Evolutionary conservation across 2,113 vertebrate species (phyloP).

Genomic region (Gopherus flavomarginatus): DNA sequence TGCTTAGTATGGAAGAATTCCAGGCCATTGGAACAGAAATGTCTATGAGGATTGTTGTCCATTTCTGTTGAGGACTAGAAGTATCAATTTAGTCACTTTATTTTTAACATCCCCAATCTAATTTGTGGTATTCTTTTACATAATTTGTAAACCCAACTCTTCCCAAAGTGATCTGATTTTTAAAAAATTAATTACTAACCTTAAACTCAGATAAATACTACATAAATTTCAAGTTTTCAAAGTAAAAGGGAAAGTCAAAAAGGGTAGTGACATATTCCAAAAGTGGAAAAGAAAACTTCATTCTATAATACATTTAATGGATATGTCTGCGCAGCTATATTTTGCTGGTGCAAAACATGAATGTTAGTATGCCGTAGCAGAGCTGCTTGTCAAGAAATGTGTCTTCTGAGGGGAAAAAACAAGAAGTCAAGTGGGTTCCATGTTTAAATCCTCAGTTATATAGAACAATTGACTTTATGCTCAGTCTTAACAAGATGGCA

Average conservation of each 20-base stretch:
- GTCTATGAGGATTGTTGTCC: neutral
- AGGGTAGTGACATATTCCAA: neutral
- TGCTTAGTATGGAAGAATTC: neutral
- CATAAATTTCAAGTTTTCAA: constrained; percentile 27
- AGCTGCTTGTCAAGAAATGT: constrained; percentile 76
- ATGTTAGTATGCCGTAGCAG: constrained; percentile 3
- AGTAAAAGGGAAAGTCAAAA: constrained; percentile 21
- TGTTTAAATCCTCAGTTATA: constrained; percentile 61
- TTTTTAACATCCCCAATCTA: neutral
- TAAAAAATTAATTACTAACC: neutral
- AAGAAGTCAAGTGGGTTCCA: constrained; percentile 35
- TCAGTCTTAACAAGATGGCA: constrained; percentile 29
- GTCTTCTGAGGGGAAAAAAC: constrained; percentile 72
- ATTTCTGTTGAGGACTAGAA: neutral
- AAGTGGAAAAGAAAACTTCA: neutral
- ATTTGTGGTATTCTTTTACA: constrained; percentile 30
- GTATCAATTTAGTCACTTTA: neutral
- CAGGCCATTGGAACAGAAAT: neutral
- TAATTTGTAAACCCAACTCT: constrained; percentile 12
- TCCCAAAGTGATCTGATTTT: neutral
- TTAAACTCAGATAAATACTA: neutral
- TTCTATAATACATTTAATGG: neutral
- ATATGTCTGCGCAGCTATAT: constrained; percentile 60
- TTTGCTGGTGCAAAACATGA: constrained; percentile 63
- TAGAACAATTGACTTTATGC: constrained; percentile 61